phyloP scores from a whole-genome alignment of 2,888 invertebrate species.

The Platynereis dumerilii region DNA sequence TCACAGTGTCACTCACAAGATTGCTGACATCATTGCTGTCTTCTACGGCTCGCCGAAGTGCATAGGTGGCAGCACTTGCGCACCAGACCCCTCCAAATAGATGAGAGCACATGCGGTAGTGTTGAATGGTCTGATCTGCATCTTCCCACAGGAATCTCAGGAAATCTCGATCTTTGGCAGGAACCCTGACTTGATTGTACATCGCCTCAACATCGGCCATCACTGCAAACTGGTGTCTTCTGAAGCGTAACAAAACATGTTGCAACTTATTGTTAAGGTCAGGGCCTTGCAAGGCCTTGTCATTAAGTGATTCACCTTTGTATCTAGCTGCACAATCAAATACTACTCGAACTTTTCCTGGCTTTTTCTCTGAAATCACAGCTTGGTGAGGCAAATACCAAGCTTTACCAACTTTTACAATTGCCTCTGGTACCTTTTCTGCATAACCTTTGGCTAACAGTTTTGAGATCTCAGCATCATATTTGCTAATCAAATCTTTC shows the following conservation, averaged over 20 bases:
- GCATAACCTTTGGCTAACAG: conserved; percentile 10
- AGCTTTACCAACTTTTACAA: neutral
- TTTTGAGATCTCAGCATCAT: too few relatives aligned
- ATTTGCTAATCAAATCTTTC: too few relatives aligned
- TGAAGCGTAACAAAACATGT: conserved; percentile 27
- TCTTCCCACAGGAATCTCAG: conserved; percentile 30
- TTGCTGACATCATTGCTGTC: conserved; percentile 1
- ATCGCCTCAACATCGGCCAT: conserved; percentile 34
- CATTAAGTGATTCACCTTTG: conserved; percentile 29
- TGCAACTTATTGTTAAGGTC: conserved; percentile 28
- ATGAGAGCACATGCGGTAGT: conserved; percentile 24
- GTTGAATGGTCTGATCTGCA: conserved; percentile 7
- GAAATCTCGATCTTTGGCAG: conserved; percentile 18
- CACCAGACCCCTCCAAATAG: conserved; percentile 21
- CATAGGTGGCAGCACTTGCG: conserved; percentile 25
- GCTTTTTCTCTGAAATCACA: conserved; percentile 26
- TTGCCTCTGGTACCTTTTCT: conserved; percentile 11
- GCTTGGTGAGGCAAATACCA: conserved; percentile 27
- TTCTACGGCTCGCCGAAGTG: conserved; percentile 4
- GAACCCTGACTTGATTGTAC: conserved; percentile 32
- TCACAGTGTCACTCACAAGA: conserved; percentile 30
- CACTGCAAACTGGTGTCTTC: conserved; percentile 28
- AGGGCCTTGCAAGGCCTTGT: conserved; percentile 29
- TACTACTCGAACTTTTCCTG: conserved; percentile 27
- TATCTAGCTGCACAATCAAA: conserved; percentile 32